Conservation (phyloP, 2,888 invertebrate species). For the Hydraecia micacea region DNA sequence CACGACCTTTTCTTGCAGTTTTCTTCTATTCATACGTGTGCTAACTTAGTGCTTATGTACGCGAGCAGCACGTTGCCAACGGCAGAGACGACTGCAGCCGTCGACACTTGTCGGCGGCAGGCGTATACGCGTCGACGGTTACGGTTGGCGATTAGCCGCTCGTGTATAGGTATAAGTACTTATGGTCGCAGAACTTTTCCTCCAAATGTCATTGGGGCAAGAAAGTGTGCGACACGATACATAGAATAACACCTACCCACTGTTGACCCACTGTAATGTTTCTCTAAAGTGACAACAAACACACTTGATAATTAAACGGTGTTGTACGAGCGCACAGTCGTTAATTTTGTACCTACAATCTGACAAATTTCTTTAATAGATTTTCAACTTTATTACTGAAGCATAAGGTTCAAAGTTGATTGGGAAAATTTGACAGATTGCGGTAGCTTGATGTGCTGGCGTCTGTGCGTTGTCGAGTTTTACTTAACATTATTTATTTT, state of each 20-base stretch:
- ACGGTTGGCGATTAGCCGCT: background rate
- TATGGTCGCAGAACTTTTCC: background rate
- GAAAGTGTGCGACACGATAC: constrained; percentile 34
- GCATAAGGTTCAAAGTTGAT: too few species aligned
- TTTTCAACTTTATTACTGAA: too few species aligned
- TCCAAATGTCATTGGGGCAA: constrained; percentile 4
- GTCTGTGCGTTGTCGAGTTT: constrained; percentile 38
- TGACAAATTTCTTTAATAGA: too few species aligned
- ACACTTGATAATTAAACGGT: constrained; percentile 57
- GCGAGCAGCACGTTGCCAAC: background rate
- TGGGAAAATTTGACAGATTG: too few species aligned
- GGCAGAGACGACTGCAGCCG: background rate
- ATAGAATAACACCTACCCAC: background rate
- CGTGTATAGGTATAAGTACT: background rate
- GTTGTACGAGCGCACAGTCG: constrained; percentile 45
- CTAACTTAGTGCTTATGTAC: background rate
- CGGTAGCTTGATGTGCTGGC: too few species aligned
- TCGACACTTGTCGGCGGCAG: background rate
- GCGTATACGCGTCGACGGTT: background rate
- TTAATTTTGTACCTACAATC: constrained; percentile 59
- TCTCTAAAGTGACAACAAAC: constrained; percentile 33
- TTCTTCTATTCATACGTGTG: background rate
- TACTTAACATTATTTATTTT: constrained; percentile 46
- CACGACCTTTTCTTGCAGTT: too few species aligned
- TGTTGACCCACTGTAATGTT: constrained; percentile 33